These are phyloP conservation scores for Labia minor DNA, from an alignment of 2,888 invertebrate species.

Conservation along the genomic window DNA sequence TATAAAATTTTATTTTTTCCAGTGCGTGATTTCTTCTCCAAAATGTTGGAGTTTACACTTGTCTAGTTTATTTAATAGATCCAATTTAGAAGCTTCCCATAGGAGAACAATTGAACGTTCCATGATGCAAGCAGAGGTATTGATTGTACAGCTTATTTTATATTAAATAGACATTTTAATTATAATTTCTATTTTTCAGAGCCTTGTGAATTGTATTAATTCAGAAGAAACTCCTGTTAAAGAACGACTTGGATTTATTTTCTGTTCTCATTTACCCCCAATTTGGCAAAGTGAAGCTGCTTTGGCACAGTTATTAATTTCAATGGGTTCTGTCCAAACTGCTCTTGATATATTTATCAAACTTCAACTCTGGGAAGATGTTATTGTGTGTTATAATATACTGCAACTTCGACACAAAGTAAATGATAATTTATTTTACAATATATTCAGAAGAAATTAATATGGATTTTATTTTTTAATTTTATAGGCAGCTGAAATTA, in stretches of 20 bases:
- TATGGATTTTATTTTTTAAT: neutral
- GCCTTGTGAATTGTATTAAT: conserved; percentile 48
- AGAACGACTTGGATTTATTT: conserved; percentile 48
- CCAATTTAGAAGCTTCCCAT: conserved; percentile 62
- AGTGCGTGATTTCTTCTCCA: conserved; percentile 49
- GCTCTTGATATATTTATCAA: conserved; percentile 68
- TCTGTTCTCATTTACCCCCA: conserved; percentile 59
- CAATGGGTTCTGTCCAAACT: conserved; percentile 71
- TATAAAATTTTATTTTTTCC: conserved; percentile 27
- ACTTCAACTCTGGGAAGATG: conserved; percentile 81
- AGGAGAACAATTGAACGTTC: conserved; percentile 79
- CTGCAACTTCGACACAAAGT: conserved; percentile 75
- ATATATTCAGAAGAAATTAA: neutral
- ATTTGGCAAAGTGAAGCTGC: conserved; percentile 67
- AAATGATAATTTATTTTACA: conserved; percentile 21
- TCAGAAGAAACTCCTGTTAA: conserved; percentile 36
- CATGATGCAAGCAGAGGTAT: conserved; percentile 71
- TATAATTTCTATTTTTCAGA: conserved; percentile 29
- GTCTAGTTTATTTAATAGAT: conserved; percentile 62
- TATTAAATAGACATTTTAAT: neutral
- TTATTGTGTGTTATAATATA: conserved; percentile 80
- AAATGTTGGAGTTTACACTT: conserved; percentile 67
- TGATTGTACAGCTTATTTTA: too few relatives aligned
- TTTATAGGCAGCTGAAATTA: conserved; percentile 71
- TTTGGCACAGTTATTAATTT: conserved; percentile 65